Evolutionary conservation across 2,113 vertebrate species (phyloP).

Genomic region (Oceanites oceanicus): DNA sequence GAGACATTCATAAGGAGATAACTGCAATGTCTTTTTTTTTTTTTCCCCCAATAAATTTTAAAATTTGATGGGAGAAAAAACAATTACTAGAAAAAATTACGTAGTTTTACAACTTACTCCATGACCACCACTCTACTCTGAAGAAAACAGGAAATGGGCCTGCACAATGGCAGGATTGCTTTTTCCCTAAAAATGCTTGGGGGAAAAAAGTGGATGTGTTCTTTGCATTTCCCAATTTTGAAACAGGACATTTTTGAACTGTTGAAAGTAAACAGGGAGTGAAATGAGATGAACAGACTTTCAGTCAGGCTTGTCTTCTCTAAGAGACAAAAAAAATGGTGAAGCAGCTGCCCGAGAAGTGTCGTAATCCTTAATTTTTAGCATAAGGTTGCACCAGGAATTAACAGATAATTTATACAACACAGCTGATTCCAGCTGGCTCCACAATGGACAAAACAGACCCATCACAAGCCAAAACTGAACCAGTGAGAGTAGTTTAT

Average conservation of each 20-base stretch:
- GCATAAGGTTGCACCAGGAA: neutral
- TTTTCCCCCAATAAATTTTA: too few species aligned
- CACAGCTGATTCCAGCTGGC: neutral
- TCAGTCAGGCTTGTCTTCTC: neutral
- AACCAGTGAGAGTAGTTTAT: neutral
- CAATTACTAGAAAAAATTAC: too few species aligned
- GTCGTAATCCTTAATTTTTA: neutral
- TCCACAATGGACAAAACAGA: neutral
- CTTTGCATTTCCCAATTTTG: neutral
- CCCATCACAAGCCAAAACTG: neutral
- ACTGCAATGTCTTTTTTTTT: too few species aligned
- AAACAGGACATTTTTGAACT: neutral
- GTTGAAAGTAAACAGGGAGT: neutral
- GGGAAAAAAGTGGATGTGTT: neutral
- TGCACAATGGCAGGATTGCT: too few species aligned
- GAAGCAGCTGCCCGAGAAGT: neutral
- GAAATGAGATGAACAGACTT: neutral
- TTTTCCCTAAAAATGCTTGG: too few species aligned
- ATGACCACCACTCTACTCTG: too few species aligned
- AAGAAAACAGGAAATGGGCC: too few species aligned
- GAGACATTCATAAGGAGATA: too few species aligned
- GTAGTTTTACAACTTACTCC: too few species aligned
- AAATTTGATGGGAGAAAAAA: too few species aligned
- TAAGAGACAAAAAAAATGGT: neutral
- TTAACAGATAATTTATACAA: neutral